Evolutionary conservation across 2,797 vertebrate genomes (phyloP).

Genomic region (Enoplosus armatus): DNA sequence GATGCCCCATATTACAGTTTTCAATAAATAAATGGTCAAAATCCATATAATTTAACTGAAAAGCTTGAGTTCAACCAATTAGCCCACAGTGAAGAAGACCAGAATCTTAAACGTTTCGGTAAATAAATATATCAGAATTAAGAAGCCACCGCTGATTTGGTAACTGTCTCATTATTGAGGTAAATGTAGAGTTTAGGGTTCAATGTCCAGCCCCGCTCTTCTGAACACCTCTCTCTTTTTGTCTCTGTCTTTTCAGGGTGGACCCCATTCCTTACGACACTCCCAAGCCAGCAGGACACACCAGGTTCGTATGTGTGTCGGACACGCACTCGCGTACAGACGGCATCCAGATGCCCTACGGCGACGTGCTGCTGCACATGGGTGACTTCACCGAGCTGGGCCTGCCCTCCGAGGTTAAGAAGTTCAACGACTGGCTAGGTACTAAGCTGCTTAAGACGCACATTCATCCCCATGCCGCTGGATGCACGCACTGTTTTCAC

Average conservation of each 20-base stretch:
- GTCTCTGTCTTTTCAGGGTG: conserved; percentile 75
- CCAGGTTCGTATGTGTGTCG: conserved; percentile 96
- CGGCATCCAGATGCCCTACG: conserved; percentile 99
- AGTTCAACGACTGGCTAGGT: conserved; percentile 99
- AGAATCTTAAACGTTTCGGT: background rate
- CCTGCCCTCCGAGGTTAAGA: conserved; percentile 98
- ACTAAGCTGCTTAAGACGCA: conserved; percentile 68
- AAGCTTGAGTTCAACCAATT: background rate
- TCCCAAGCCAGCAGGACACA: conserved; percentile 96
- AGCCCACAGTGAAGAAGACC: background rate
- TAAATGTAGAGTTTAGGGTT: background rate
- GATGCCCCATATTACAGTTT: background rate
- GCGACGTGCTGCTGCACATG: conserved; percentile 97
- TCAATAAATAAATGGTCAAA: background rate
- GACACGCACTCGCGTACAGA: conserved; percentile 99
- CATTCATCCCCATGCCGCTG: conserved; percentile 8
- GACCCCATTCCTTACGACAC: conserved; percentile 95
- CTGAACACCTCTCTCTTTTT: conserved; percentile 1
- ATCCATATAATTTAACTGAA: background rate
- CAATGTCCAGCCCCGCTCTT: background rate
- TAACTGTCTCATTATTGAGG: background rate
- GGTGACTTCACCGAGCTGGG: conserved; percentile 99
- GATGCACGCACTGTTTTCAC: conserved; percentile 9
- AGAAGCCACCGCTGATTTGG: background rate
- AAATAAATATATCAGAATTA: background rate